Evolutionary conservation across 35 echinoderm and acorn worm genomes (phyloP), one percentile per base, ranked within the genome.

Genomic region (Ophiothrix spiculata): DNA sequence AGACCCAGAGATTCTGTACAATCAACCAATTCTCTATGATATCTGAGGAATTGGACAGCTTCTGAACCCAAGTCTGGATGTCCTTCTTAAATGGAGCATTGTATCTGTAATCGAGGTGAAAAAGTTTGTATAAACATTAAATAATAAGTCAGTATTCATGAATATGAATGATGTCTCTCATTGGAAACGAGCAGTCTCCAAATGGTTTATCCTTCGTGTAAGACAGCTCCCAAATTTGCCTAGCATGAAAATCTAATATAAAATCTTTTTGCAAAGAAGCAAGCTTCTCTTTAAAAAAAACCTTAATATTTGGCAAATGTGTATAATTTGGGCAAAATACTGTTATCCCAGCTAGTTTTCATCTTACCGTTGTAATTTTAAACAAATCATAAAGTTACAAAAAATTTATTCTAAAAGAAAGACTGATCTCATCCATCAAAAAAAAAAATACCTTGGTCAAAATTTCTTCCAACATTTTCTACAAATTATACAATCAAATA

Each of bases 51-150:
- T 97, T 97, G 36, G 95, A 97, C 46, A 97, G 88, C 39, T 97
- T 97, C 88, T 97, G 95, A 23, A 97, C 95, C 95, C 95, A 97
- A 10, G 54, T 75, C 82, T 97, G 95, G 54, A 97, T 93, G 45
- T 93, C 77, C 76, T 97, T 97, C 88, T 97, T 97, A 87, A 97
- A 97, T 8, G 91, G 95, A 56, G 95, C 95, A 85, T 97, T 97
- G 91, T 97, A 97, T 64, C 95, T 97, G 80, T 21, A 81, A 36
- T 40, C 75, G 16, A 8, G 28, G 28, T 29, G 10, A 10, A 25
- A 0, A 82, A 56, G 49, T 46, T 29, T 29, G 8, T 39, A 46
- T 29, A 29, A n/a, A 8, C 6, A 56, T 82, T 36, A 6, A 29
- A 56, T 29, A 29, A 56, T 0, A 31, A 31, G n/a, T 8, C 80